Percentiles rank a stretch among this genome's conserved stretches.
These are phyloP conservation scores for Numenius arquata DNA, from an alignment of 2,113 vertebrate genomes.

Conservation along the genomic window DNA sequence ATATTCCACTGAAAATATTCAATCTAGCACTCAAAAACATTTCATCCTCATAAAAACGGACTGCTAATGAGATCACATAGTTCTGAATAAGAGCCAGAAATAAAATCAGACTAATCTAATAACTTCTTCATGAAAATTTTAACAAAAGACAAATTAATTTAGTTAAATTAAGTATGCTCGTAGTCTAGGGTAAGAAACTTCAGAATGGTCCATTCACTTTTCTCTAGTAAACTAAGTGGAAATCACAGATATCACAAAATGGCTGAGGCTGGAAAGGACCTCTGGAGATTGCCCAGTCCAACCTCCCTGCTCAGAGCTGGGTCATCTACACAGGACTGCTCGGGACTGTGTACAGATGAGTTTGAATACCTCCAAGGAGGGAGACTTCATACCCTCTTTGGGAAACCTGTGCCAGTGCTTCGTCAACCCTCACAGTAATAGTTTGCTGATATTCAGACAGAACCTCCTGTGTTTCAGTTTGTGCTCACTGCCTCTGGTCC, in stretches of 20 bases:
- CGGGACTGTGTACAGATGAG: background rate
- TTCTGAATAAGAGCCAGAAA: constrained; percentile 54
- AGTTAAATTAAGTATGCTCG: constrained; percentile 36
- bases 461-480: background rate
- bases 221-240: constrained; percentile 36
- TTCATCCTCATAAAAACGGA: constrained; percentile 23
- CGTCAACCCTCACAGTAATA: background rate
- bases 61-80: constrained; percentile 43
- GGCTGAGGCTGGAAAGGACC: background rate
- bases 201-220: background rate
- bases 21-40: constrained; percentile 16
- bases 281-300: background rate
- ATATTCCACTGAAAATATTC: constrained; percentile 20
- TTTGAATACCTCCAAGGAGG: background rate
- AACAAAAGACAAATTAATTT: constrained; percentile 62
- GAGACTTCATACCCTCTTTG: background rate
- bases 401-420: background rate
- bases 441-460: background rate
- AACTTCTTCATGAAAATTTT: constrained; percentile 64
- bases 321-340: background rate
- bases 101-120: constrained; percentile 65
- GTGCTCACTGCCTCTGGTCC: background rate
- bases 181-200: constrained; percentile 12
- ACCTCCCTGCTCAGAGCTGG: background rate
- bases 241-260: background rate